phyloP scores from a whole-genome alignment of 2,888 invertebrate species.

The Cancer borealis region DNA sequence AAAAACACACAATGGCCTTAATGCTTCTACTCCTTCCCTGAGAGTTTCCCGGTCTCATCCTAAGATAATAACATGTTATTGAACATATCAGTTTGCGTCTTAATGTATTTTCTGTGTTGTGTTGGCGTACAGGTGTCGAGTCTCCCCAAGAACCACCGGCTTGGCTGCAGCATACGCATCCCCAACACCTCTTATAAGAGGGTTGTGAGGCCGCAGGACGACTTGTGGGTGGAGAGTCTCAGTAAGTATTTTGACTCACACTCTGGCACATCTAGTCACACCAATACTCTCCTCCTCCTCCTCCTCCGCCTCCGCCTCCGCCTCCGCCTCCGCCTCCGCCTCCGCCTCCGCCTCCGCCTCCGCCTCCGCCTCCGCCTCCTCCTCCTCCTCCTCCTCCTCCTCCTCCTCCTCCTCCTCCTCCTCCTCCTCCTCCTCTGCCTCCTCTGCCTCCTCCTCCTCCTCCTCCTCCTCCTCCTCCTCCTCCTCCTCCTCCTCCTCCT shows the following conservation, averaged over 20 bases:
- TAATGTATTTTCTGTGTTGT: background rate
- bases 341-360: background rate
- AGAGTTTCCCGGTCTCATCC: background rate
- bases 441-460: background rate
- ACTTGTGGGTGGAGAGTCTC: slow-evolving; percentile 67
- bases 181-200: slow-evolving; percentile 73
- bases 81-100: background rate
- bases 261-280: background rate
- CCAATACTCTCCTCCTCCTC: background rate
- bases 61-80: background rate
- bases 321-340: too few species aligned
- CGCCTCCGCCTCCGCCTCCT: background rate
- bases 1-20: background rate
- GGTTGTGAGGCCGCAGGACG: slow-evolving; percentile 72
- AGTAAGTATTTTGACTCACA: slow-evolving; percentile 55
- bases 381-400: too few species aligned
- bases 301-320: background rate
- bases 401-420: background rate
- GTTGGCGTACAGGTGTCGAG: slow-evolving; percentile 57
- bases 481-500: too few species aligned
- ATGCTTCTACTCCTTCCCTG: too few species aligned
- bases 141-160: slow-evolving; percentile 64
- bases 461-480: too few species aligned
- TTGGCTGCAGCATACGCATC: slow-evolving; percentile 74
- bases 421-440: background rate